Percentiles rank a stretch among this genome's conserved stretches.
Evolutionary conservation across 2,113 vertebrate species (phyloP).

Genomic region (Bubo scandiacus): DNA sequence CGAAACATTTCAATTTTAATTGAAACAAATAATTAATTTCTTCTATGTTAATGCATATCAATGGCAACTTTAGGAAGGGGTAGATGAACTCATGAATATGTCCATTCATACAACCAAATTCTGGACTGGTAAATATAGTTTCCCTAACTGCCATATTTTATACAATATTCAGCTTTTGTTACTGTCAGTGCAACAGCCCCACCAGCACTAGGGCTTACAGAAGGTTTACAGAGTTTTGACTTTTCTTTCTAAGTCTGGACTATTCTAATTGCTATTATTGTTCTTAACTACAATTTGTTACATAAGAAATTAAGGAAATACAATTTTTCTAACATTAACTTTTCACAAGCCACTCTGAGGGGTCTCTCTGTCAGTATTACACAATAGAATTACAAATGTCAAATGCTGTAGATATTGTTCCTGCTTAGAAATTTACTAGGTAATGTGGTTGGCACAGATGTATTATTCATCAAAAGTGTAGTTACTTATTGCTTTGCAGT

Average conservation of each 20-base stretch:
- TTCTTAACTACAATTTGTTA: slow-evolving; percentile 3
- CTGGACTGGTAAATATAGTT: background rate
- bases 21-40: slow-evolving; percentile 39
- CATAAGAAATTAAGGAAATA: slow-evolving; percentile 11
- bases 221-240: background rate
- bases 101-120: background rate
- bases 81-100: background rate
- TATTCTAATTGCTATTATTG: background rate
- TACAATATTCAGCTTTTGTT: background rate
- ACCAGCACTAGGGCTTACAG: background rate
- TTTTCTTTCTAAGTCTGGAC: slow-evolving; percentile 4
- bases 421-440: slow-evolving; percentile 65
- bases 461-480: slow-evolving; percentile 72
- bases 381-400: slow-evolving; percentile 61
- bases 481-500: slow-evolving; percentile 65
- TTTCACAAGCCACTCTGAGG: slow-evolving; percentile 50
- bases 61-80: slow-evolving; percentile 1
- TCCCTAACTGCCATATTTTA: background rate
- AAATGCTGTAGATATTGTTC: slow-evolving; percentile 60
- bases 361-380: slow-evolving; percentile 37
- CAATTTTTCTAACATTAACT: slow-evolving; percentile 12
- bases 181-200: background rate
- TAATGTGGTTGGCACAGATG: slow-evolving; percentile 61
- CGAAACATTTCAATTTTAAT: background rate
- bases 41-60: slow-evolving; percentile 37